phyloP scores from a whole-genome alignment of 2,888 invertebrate species.

The Nephrotoma flavescens region DNA sequence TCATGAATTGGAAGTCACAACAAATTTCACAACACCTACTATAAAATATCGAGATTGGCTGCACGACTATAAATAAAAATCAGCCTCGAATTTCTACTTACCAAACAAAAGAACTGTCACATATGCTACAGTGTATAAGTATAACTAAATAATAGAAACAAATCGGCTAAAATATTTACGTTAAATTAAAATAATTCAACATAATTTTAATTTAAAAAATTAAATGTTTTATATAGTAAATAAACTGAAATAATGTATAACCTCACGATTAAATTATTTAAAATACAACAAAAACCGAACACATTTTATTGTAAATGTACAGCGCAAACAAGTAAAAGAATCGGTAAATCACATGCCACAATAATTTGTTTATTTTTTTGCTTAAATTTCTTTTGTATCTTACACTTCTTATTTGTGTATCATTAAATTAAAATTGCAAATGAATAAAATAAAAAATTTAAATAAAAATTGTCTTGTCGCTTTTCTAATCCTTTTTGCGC shows the following conservation, averaged over 20 bases:
- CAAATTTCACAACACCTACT: too few species aligned
- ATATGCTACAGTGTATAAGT: too few species aligned
- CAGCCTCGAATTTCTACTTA: too few species aligned
- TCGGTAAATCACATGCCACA: neutral
- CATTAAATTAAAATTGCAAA: neutral
- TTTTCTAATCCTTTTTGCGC: neutral
- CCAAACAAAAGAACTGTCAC: too few species aligned
- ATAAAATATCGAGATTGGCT: too few species aligned
- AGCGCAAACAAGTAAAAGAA: neutral
- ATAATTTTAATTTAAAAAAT: neutral
- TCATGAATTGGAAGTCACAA: too few species aligned
- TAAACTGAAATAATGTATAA: neutral
- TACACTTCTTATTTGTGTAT: neutral
- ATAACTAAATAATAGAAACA: neutral
- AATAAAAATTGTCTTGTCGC: neutral
- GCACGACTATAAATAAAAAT: too few species aligned
- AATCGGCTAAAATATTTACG: neutral
- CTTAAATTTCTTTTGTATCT: neutral
- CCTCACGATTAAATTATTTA: neutral
- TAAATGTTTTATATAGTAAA: neutral
- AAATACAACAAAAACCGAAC: neutral
- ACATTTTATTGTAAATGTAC: neutral
- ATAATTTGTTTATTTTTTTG: neutral
- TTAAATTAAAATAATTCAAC: neutral
- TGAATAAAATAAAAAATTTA: neutral